Base-by-base conservation (phyloP, 2,888 invertebrate species). In the Atethmia centrago region DNA sequence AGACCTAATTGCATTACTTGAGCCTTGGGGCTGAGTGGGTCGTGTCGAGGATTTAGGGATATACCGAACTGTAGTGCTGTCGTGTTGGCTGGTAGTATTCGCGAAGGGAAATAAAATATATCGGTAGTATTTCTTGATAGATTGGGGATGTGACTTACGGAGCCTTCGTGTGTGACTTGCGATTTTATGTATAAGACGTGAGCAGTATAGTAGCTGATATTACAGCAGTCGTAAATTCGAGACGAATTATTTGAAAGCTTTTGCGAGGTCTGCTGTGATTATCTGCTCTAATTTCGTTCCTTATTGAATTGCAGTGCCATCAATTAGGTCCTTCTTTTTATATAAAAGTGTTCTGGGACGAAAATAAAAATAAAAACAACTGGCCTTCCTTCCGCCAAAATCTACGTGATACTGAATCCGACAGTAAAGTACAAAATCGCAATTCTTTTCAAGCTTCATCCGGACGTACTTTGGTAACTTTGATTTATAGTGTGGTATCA, bases 1-100 rank as follows among this genome's bases (percentile, higher is more conserved):
- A 81, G 79, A 84, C 82, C 86, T 87, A 88, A 88, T 90, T 88
- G 85, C 84, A 85, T 84, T 84, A 80, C 73, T 82, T 71, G 72
- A 77, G 76, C 70, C 71, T 66, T 75, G 59, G 74, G 74, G 64
- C 63, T 73, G 75, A 77, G 79, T 78, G 82, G 73, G 74, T 79
- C 79, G 79, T 77, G 71, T 80, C 66, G 67, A 72, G 69, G 79
- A 81, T 85, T 85, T 78, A 75, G 66, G 64, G 79, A 82, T 80
- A 76, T 79, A 74, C 45, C 36, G 45, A 70, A 68, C 45, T 77
- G 47, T 72, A 74, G 69, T 71, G 75, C 63, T 72, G 74, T 79
- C 74, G 71, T 82, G 80, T 80, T 73, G 56, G 74, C 69, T 74
- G 76, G 63, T 56, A 74, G 56, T 70, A 82, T 81, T 71, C 78